Evolutionary conservation across 2,888 invertebrate species (phyloP).

Genomic region (Biston stratarius): DNA sequence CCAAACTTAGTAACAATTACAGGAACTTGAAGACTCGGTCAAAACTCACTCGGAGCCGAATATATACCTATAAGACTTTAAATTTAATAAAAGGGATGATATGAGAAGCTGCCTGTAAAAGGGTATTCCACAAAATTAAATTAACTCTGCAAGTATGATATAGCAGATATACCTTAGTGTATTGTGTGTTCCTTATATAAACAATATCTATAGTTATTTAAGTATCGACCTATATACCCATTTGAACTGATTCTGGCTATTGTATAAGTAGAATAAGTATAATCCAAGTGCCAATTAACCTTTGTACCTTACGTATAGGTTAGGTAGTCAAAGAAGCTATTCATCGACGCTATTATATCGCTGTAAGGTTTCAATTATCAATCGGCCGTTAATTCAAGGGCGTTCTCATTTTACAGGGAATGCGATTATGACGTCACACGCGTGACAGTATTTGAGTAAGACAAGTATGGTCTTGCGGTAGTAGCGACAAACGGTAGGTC

Average conservation of each 20-base stretch:
- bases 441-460: constrained; percentile 12
- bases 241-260: constrained; percentile 9
- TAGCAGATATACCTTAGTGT: not conserved
- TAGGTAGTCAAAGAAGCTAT: constrained; percentile 28
- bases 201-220: constrained; percentile 4
- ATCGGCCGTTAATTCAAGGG: constrained; percentile 47
- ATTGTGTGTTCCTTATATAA: not conserved
- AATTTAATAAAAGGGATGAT: too few relatives aligned
- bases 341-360: constrained; percentile 39
- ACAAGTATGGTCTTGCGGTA: not conserved
- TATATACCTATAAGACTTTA: too few relatives aligned
- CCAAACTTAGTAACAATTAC: too few relatives aligned
- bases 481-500: not conserved
- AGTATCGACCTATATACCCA: not conserved
- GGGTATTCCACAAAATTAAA: too few relatives aligned
- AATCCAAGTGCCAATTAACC: constrained; percentile 40
- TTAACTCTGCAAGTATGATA: too few relatives aligned
- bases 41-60: too few relatives aligned
- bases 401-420: constrained; percentile 49
- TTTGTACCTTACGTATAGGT: constrained; percentile 32
- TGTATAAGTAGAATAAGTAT: constrained; percentile 13
- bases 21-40: too few relatives aligned
- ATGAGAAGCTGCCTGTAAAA: too few relatives aligned
- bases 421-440: constrained; percentile 44
- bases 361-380: constrained; percentile 46